Evolutionary conservation across 2,797 vertebrate species (phyloP).

Genomic region (Pipistrellus pygmaeus): DNA sequence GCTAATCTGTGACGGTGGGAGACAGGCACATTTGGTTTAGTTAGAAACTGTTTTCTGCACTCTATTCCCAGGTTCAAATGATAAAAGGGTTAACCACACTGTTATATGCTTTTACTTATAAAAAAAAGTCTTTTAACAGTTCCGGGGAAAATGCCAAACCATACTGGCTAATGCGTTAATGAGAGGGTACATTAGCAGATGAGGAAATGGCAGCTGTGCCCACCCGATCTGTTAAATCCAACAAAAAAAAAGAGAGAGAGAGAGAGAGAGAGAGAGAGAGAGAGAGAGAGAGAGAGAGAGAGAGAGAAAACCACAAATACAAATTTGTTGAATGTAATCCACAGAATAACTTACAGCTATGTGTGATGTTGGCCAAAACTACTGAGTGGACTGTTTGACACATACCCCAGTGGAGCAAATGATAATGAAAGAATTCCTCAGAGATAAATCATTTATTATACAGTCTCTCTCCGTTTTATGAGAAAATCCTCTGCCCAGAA

Average conservation of each 20-base stretch:
- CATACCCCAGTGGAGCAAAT: background rate
- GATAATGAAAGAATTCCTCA: background rate
- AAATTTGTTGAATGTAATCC: background rate
- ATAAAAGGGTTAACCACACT: background rate
- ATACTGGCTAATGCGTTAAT: background rate
- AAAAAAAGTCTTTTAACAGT: background rate
- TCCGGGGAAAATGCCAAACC: background rate
- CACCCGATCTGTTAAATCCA: conserved; percentile 25
- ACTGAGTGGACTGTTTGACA: background rate
- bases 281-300: too few relatives aligned
- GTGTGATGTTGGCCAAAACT: background rate
- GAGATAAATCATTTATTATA: background rate
- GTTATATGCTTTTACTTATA: background rate
- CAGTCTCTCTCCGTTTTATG: background rate
- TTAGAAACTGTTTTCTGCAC: background rate
- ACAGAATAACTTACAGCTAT: background rate
- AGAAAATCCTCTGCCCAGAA: conserved; percentile 10
- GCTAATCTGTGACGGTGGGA: conserved; percentile 81
- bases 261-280: too few relatives aligned
- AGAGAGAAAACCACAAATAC: background rate
- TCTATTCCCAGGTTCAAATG: background rate
- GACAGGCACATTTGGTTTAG: background rate
- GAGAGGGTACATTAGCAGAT: too few relatives aligned
- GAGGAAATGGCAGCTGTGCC: background rate
- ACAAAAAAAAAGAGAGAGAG: background rate